These are phyloP conservation scores for Tolypeutes matacus DNA, from an alignment of 2,797 vertebrate genomes.

Conservation along the genomic window DNA sequence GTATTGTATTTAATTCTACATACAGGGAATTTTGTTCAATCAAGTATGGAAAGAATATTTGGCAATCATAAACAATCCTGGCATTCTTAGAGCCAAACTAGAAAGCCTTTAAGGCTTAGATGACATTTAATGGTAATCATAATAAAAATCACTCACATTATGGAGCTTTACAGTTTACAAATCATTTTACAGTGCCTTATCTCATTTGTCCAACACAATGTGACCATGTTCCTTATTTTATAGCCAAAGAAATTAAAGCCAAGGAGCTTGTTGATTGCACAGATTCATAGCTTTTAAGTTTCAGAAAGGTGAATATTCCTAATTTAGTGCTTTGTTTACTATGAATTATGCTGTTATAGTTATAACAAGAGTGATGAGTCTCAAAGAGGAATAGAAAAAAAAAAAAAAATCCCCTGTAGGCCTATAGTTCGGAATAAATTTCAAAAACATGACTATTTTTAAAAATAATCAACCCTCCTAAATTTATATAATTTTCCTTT, in stretches of 20 bases:
- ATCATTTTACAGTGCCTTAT: background rate
- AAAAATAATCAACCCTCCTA: background rate
- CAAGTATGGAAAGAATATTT: background rate
- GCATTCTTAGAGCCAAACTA: background rate
- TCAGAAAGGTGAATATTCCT: conserved; percentile 1
- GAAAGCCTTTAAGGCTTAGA: background rate
- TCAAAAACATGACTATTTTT: background rate
- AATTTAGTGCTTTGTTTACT: background rate
- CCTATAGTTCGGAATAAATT: background rate
- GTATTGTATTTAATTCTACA: background rate
- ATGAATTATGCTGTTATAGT: background rate
- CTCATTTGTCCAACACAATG: background rate
- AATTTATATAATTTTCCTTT: background rate
- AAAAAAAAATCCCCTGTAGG: background rate
- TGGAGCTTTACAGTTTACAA: background rate
- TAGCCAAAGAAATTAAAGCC: background rate
- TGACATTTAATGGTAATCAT: background rate
- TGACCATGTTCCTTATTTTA: background rate
- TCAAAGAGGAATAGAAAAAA: background rate
- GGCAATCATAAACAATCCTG: background rate
- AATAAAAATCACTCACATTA: background rate
- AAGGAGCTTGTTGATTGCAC: conserved; percentile 13
- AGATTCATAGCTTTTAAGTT: background rate
- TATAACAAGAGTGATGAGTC: background rate
- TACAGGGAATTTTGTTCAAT: background rate